Percentiles rank a stretch among this genome's conserved stretches.
These are phyloP conservation scores for Catostomus latipinnis DNA, from an alignment of 2,797 vertebrate genomes.

Conservation along the genomic window DNA sequence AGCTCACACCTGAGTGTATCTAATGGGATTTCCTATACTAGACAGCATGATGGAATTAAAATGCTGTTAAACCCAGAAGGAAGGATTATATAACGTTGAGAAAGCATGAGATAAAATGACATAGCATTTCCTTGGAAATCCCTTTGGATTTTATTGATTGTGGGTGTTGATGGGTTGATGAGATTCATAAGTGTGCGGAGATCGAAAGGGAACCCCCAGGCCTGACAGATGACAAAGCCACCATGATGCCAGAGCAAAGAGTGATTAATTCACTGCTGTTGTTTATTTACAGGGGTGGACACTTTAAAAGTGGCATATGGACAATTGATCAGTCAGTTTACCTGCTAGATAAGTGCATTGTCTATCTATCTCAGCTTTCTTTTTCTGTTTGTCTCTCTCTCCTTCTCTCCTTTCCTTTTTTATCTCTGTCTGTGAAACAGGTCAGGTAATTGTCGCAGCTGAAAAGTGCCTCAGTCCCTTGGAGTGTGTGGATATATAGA, in stretches of 20 bases:
- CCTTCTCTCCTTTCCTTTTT: conserved; percentile 11
- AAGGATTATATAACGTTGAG: not conserved
- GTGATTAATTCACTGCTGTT: not conserved
- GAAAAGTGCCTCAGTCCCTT: conserved; percentile 26
- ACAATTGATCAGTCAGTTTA: not conserved
- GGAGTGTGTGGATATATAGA: not conserved
- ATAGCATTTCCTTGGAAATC: not conserved
- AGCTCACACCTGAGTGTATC: not conserved
- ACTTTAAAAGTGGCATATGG: not conserved
- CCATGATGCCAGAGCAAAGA: not conserved
- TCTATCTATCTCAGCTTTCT: not conserved
- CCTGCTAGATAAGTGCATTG: conserved; percentile 16
- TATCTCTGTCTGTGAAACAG: conserved; percentile 43
- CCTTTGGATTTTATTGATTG: conserved; percentile 16
- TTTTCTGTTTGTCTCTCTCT: conserved; percentile 19
- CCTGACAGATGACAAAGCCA: not conserved
- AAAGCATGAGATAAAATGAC: not conserved
- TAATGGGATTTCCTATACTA: not conserved
- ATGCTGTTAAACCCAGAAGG: not conserved
- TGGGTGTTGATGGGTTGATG: not conserved
- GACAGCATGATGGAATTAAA: not conserved
- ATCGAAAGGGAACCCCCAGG: not conserved
- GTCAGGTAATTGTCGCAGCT: conserved; percentile 38
- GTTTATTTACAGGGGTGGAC: conserved; percentile 10
- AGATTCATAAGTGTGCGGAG: not conserved